Evolutionary conservation across 2,113 vertebrate genomes (phyloP).

Genomic region (Cebidichthys violaceus): DNA sequence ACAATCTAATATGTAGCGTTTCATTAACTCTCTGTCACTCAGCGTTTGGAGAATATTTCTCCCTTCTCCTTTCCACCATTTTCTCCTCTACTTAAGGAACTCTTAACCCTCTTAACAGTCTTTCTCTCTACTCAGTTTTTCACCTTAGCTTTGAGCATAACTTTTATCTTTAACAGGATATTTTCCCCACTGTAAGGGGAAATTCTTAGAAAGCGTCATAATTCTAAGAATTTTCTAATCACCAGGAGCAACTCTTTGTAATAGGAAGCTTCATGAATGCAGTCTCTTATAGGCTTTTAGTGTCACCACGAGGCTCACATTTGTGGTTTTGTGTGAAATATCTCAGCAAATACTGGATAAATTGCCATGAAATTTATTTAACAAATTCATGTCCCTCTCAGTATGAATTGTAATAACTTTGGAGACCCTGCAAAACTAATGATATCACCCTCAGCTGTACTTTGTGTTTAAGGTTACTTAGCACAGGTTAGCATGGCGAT

Average conservation of each 20-base stretch:
- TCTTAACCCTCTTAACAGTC: not conserved
- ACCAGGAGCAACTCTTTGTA: no score
- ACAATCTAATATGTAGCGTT: not conserved
- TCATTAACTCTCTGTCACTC: not conserved
- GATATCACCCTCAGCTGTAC: not conserved
- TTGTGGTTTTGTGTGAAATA: not conserved
- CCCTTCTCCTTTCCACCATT: not conserved
- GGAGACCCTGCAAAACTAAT: not conserved
- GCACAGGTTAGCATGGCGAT: not conserved
- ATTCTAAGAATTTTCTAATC: no score
- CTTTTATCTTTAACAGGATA: not conserved
- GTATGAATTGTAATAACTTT: not conserved
- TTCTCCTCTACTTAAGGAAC: not conserved
- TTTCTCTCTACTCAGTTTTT: not conserved
- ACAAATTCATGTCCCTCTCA: not conserved
- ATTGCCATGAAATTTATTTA: not conserved
- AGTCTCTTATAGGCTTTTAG: not conserved
- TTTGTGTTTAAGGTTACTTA: not conserved
- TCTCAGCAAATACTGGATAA: not conserved
- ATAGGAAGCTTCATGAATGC: not conserved
- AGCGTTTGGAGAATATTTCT: not conserved
- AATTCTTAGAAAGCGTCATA: not conserved
- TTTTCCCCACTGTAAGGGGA: no score
- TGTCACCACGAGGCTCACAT: not conserved
- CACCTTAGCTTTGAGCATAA: not conserved